Base-by-base conservation (phyloP, 2,113 vertebrate genomes). In the Polypterus bichir region DNA sequence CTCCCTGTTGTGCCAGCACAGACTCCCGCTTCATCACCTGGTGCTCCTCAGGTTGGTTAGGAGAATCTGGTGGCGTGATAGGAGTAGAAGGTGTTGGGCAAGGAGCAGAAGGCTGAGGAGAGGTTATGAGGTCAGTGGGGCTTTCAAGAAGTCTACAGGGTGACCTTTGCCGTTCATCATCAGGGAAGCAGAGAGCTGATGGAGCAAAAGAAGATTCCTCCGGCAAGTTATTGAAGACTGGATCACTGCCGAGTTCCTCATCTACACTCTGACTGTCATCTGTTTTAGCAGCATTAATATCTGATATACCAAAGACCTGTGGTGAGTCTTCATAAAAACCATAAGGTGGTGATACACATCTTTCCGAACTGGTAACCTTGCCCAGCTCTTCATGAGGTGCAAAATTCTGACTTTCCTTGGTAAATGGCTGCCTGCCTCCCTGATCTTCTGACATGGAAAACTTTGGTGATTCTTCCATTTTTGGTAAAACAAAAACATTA, bases 91-190 rank as follows among this genome's bases (percentile, higher is more conserved):
- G 66, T 57, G 49, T 7, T 55, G 48, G 46, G 52, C 64, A 63
- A 67, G 66, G 59, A 45, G 48, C 7, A n/a, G 46, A 27, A 27
- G 27, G 27, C 27, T 54, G 27, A 44, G 9, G 48, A 57, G 48
- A 49, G 65, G 51, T 53, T 7, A 53, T 10, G 51, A 10, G 11
- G 6, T 2, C 9, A 7, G 8, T 48, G 59, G 45, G 3, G 9
- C 56, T 4, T 46, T 9, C 11, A 10, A 11, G 53, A 48, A 59
- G 47, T 59, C 48, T 55, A 6, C 60, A 48, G 47, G 57, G 7
- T 59, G 69, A 60, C 54, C 77, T 70, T 58, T 81, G 82, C 59
- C 83, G 84, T 74, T 85, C 84, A 68, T 88, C 84, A 56, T 85
- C 68, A 3, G 81, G 82, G 48, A 76, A 75, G 46, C 77, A 70